These are phyloP conservation scores for Amiota mariae DNA, from an alignment of 2,888 invertebrate genomes.

Conservation along the genomic window DNA sequence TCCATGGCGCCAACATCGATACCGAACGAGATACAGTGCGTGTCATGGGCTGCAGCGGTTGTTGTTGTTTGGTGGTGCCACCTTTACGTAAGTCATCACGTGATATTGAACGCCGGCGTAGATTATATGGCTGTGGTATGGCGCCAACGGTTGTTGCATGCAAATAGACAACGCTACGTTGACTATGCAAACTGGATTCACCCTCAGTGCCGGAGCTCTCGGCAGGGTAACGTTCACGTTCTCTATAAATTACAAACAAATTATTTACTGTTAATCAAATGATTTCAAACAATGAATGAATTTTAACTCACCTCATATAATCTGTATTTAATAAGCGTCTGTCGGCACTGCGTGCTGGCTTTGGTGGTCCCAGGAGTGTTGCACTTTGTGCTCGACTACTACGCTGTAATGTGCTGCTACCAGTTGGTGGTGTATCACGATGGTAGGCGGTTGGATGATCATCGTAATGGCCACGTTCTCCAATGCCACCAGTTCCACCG, in stretches of 20 bases:
- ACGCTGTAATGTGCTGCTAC: conserved; percentile 29
- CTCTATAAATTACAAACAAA: conserved; percentile 50
- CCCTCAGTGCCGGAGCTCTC: conserved; percentile 80
- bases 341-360: conserved; percentile 72
- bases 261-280: neutral
- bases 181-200: conserved; percentile 85
- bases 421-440: conserved; percentile 42
- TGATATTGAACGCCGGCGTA: conserved; percentile 80
- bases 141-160: conserved; percentile 92
- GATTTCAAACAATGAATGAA: no score
- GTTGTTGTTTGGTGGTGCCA: conserved; percentile 67
- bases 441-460: conserved; percentile 56
- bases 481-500: conserved; percentile 44
- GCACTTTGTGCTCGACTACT: conserved; percentile 4
- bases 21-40: conserved; percentile 85
- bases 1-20: conserved; percentile 89
- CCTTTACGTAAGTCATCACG: conserved; percentile 83
- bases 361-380: conserved; percentile 68
- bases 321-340: conserved; percentile 49
- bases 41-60: conserved; percentile 75
- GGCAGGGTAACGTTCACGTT: conserved; percentile 71
- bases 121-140: conserved; percentile 83
- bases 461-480: conserved; percentile 60
- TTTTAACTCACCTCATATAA: conserved; percentile 48
- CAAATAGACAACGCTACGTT: conserved; percentile 87